Base-by-base conservation (phyloP, 2,113 vertebrate species). In the Epinephelus moara region DNA sequence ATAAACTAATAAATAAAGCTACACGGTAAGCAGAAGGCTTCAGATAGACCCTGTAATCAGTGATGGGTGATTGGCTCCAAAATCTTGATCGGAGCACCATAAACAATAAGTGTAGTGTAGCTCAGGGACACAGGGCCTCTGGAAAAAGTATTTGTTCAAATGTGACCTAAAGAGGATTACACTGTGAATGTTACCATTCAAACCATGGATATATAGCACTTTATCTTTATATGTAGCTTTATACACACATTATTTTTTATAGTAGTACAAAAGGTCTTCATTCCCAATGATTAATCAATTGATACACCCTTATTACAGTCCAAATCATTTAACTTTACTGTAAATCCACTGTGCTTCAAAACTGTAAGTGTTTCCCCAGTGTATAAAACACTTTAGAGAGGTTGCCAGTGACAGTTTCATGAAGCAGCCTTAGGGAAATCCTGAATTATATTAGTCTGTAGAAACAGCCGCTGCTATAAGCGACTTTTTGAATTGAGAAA, bases 401-500 rank as follows among this genome's bases (percentile, higher is more conserved):
- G 63, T 53, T 40, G 47, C 14, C n/a, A 55, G 33, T 63, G 45
- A 81, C 15, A 13, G 47, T 37, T 70, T 87, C 33, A 33, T 56
- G 50, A 72, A 18, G 11, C 21, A 49, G 59, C 61, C 19, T 56
- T 53, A 10, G 14, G 56, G 53, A 63, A 30, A 40, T 70, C 50
- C 14, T 45, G 14, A 75, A 70, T 52, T 14, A 71, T 23, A 62
- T 59, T 25, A 49, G 33, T 50, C 7, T 52, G 40, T 66, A 56
- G 60, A 75, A 84, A 23, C 45, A 82, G 73, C 37, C 9, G 9
- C 19, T 15, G 50, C 19, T 27, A 61, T 85, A 49, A 73, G 59
- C n/a, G 12, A 75, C 81, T 30, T 81, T 68, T 42, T 82, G 37
- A 85, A 86, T 57, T 23, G 17, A 79, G 59, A 70, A 83, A 30